Base-by-base conservation (phyloP, 2,797 vertebrate species). In the Calcarius lapponicus region DNA sequence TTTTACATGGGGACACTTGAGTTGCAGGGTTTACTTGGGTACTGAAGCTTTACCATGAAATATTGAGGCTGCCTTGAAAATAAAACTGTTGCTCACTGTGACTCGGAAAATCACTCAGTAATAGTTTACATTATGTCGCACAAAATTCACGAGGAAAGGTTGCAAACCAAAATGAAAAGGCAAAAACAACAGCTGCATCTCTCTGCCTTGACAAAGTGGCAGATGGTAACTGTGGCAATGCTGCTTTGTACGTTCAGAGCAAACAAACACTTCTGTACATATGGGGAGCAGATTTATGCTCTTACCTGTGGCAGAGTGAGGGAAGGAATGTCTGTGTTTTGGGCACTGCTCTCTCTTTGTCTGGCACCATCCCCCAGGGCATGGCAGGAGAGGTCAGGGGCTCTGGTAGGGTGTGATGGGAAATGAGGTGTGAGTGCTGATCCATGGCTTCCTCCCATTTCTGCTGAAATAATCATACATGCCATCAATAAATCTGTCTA, bases 401-500 rank as follows among this genome's bases (percentile, higher is more conserved):
- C 14, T 61, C 72, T 88, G 69, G 31, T 72, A 84, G 78, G 74
- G 70, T 56, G 40, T 25, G 22, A 22, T 9, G 38, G 73, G 75
- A 78, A 72, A 84, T 58, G 72, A 92, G 71, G 67, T 90, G 71
- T 88, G 88, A 72, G 38, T 75, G 58, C 65, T 83, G 53, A 51
- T 57, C 74, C n/a, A 4, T 21, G 70, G 53, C 60, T 88, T 53
- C 81, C 61, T 92, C 75, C 19, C 26, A 2, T 38, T 74, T 61
- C 53, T 90, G 72, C 85, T 91, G 84, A 65, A 93, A 67, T 74
- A n/a, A 71, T 92, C 69, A 72, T 22, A 28, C 11, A 5, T 38
- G 28, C 16, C 43, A 73, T 84, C 80, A 81, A 54, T 88, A 86
- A 90, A 89, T 91, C 94, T 91, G 48, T 61, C 75, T 67, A 86